Conservation (phyloP, 2,797 vertebrate genomes). For the Labeo calbasu region DNA sequence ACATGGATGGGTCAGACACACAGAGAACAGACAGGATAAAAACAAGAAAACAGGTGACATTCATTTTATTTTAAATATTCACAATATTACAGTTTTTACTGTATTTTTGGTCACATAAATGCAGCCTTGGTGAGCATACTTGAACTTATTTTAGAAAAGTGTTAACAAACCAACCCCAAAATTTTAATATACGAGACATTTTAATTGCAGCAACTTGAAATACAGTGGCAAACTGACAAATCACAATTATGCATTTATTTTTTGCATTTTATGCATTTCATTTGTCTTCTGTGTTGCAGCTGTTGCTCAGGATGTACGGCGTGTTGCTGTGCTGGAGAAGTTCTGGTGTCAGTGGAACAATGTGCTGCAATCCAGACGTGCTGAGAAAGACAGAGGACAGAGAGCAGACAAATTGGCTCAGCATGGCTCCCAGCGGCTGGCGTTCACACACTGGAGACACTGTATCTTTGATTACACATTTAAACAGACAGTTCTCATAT, state of each 20-base stretch:
- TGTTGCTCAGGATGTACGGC: conserved; percentile 67
- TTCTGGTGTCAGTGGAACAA: conserved; percentile 79
- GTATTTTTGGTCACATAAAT: neutral
- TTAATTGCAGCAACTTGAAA: neutral
- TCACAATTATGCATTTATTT: neutral
- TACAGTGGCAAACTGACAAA: neutral
- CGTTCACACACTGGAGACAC: conserved; percentile 79
- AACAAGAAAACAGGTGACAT: conserved; percentile 70
- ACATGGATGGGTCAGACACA: conserved; percentile 75
- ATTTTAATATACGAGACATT: neutral
- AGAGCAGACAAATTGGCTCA: conserved; percentile 67
- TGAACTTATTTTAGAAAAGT: neutral
- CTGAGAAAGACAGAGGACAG: conserved; percentile 61
- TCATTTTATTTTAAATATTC: neutral
- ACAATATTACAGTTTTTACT: neutral
- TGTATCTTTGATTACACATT: conserved; percentile 82
- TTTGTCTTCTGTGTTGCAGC: conserved; percentile 69
- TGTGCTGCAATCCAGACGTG: conserved; percentile 67
- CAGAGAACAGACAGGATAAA: conserved; percentile 71
- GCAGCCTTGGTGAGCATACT: neutral
- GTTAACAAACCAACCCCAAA: neutral
- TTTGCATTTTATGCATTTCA: neutral
- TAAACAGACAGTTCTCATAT: neutral
- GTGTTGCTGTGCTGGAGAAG: conserved; percentile 50
- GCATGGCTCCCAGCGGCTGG: conserved; percentile 68